Conservation (phyloP, 1,140 invertebrate species). For the Drosophila kohkoa region DNA sequence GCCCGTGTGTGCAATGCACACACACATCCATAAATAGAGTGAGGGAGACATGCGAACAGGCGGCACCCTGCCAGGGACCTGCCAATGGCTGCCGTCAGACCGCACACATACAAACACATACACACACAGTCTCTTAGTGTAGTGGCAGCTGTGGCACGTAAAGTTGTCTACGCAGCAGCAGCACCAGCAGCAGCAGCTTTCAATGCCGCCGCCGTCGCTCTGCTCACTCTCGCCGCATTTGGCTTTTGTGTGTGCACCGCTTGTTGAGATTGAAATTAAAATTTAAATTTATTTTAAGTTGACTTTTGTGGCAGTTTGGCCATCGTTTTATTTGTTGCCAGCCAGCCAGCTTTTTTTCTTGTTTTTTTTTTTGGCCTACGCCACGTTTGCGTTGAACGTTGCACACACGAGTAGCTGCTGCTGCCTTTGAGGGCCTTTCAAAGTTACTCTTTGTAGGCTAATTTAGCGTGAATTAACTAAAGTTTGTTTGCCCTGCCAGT, state of each 20-base stretch:
- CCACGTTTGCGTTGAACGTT: constrained; percentile 8
- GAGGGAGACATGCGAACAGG: constrained; percentile 20
- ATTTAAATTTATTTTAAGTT: constrained; percentile 79
- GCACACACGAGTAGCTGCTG: constrained; percentile 26
- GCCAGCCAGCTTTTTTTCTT: neutral
- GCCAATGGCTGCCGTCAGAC: constrained; percentile 56
- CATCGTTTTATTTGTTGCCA: constrained; percentile 48
- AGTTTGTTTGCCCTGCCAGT: constrained; percentile 1
- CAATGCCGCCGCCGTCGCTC: constrained; percentile 28
- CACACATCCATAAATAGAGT: constrained; percentile 18
- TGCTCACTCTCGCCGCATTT: constrained; percentile 30
- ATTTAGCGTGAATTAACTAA: constrained; percentile 29
- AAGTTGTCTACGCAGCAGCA: constrained; percentile 68
- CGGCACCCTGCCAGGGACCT: constrained; percentile 44
- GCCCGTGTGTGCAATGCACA: constrained; percentile 56
- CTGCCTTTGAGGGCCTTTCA: neutral
- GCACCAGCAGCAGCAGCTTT: constrained; percentile 13
- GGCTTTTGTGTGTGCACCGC: constrained; percentile 55
- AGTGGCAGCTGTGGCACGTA: constrained; percentile 64
- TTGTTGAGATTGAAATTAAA: constrained; percentile 78
- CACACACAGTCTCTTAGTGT: constrained; percentile 15
- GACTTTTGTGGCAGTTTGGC: constrained; percentile 64
- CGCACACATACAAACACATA: constrained; percentile 19
- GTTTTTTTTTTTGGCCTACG: constrained; percentile 9
- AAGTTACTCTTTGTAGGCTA: constrained; percentile 23